Conservation (phyloP, 1,140 invertebrate genomes). For the Phthorimaea operculella region DNA sequence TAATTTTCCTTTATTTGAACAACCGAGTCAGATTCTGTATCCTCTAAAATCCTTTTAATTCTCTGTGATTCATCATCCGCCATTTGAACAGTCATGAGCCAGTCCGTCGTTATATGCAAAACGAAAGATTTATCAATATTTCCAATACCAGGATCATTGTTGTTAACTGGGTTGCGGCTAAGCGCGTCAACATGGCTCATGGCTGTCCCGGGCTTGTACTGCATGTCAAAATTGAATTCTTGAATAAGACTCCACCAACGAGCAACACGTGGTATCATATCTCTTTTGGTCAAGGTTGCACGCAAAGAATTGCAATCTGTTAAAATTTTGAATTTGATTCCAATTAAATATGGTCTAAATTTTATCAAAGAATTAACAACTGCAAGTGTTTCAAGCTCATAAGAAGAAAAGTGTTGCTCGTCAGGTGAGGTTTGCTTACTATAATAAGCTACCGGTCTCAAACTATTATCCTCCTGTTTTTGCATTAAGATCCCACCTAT, state of each 20-base stretch:
- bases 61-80: neutral
- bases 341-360: neutral
- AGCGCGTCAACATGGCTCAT: slow-evolving; percentile 3
- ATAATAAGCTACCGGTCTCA: slow-evolving; percentile 1
- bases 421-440: neutral
- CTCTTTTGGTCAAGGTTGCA: neutral
- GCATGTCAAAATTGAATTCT: neutral
- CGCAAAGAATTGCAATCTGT: slow-evolving; percentile 3
- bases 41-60: neutral
- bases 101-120: neutral
- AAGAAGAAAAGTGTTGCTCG: slow-evolving; percentile 2
- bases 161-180: neutral
- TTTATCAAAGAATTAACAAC: neutral
- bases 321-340: neutral
- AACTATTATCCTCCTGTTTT: neutral
- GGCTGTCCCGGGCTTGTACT: neutral
- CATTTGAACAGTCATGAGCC: neutral
- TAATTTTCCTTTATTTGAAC: neutral
- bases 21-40: neutral
- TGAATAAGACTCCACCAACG: neutral
- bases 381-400: slow-evolving; percentile 1
- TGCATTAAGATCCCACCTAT: slow-evolving; percentile 4
- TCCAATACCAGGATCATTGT: neutral
- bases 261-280: neutral
- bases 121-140: neutral